Conservation (phyloP, 2,888 invertebrate genomes). For the Eupeodes luniger region DNA sequence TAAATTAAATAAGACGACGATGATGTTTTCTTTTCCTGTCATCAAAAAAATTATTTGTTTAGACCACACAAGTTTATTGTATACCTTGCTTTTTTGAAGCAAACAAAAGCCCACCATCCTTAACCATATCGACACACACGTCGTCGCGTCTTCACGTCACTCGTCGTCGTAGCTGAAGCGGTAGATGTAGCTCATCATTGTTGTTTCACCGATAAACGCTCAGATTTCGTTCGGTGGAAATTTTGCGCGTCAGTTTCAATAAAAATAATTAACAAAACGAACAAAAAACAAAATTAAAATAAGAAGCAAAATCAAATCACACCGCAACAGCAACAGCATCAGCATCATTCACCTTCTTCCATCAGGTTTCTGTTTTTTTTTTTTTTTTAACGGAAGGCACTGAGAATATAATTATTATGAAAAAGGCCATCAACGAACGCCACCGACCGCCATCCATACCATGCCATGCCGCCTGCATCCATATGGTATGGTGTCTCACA, state of each 20-base stretch:
- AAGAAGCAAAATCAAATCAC: conserved; percentile 62
- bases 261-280: conserved; percentile 41
- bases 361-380: background rate
- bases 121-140: conserved; percentile 66
- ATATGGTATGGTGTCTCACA: conserved; percentile 62
- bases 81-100: conserved; percentile 31
- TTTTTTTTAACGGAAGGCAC: background rate
- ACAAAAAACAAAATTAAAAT: conserved; percentile 4
- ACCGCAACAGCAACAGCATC: conserved; percentile 45
- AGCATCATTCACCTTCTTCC: conserved; percentile 56
- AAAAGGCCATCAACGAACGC: too few relatives aligned
- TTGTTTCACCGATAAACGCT: conserved; percentile 57
- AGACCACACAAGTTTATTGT: conserved; percentile 66
- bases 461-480: conserved; percentile 65
- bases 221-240: conserved; percentile 73
- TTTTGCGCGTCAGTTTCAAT: conserved; percentile 71
- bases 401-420: background rate
- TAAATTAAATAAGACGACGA: conserved; percentile 11
- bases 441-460: conserved; percentile 1
- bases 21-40: conserved; percentile 67
- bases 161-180: background rate
- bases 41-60: conserved; percentile 55
- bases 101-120: conserved; percentile 70
- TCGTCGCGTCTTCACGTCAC: conserved; percentile 30
- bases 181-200: background rate